Evolutionary conservation across 2,888 invertebrate genomes (phyloP), one percentile per base, ranked within the genome.

Genomic region (Xestoiulus laeticollis): DNA sequence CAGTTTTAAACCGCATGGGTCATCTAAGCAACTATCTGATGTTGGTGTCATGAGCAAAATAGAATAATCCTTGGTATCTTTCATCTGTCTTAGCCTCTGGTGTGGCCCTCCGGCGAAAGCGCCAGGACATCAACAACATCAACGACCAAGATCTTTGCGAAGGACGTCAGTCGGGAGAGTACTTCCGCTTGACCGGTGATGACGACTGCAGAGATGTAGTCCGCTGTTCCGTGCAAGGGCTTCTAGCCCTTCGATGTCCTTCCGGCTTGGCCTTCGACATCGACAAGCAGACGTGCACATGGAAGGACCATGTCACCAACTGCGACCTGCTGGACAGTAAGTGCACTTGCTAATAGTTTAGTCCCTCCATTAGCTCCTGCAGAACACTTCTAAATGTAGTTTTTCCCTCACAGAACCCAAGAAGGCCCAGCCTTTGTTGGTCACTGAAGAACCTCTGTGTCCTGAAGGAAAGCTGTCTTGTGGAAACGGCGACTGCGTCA

Each of bases 191-290:
- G 91, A 96, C 96, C 89, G 95, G 96, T 89, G 96, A 96, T 90
- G 97, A 97, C 93, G 96, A 96, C 92, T 98, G 97, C 93, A 96
- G 97, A 92, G 97, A 97, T 93, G 97, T 97, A 92, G 97, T 97
- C 92, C 97, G 97, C 93, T 97, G 97, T 93, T 92, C 92, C 8
- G 87, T 88, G 90, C 92, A 96, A 96, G 97, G 97, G 91, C 95
- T 97, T 87, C 97, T 97, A 94, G 97, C 97, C 43, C 96, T 97
- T 91, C 95, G 97, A 92, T 97, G 97, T 92, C 97, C 97, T 82
- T 96, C 97, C 88, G 97, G 97, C 92, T 93, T 98, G 90, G 97
- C 94, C 93, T 98, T 98, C 93, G 97, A 98, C 92, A 97, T 97
- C 91, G 97, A 97, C 92, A 97, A 97, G 92, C 97, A 98, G 93